A percentile compares a stretch with the other conserved stretches of the same genome.
These are phyloP conservation scores for Nomada goodeniana DNA, from an alignment of 2,888 invertebrate genomes.

Conservation along the genomic window DNA sequence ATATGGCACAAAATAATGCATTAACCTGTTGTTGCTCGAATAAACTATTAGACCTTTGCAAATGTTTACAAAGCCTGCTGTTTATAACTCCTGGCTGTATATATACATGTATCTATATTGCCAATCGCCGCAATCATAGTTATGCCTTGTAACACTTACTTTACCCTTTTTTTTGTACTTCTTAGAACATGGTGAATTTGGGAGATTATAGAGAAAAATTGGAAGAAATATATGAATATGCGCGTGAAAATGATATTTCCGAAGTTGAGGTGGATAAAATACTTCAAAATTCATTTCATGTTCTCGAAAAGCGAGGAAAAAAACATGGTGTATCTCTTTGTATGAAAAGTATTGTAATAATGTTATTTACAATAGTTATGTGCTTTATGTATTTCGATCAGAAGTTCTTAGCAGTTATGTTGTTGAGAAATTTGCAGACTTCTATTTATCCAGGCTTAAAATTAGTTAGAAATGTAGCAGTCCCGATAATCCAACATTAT, in stretches of 20 bases:
- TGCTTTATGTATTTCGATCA: conserved; percentile 85
- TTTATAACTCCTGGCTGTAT: too few relatives aligned
- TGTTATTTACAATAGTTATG: conserved; percentile 81
- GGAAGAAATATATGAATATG: conserved; percentile 86
- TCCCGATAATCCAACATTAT: conserved; percentile 91
- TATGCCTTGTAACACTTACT: background rate
- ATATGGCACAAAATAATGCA: too few relatives aligned
- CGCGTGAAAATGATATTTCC: conserved; percentile 86
- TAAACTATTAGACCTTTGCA: background rate
- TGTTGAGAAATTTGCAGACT: conserved; percentile 91
- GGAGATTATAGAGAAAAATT: conserved; percentile 83
- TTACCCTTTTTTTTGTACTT: background rate
- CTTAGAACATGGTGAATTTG: conserved; percentile 59
- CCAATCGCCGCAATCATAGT: conserved; percentile 1
- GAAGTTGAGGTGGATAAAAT: conserved; percentile 88
- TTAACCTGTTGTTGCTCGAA: background rate
- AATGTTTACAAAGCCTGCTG: too few relatives aligned
- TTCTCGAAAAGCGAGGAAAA: conserved; percentile 79
- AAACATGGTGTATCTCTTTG: conserved; percentile 55
- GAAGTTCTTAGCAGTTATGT: conserved; percentile 88
- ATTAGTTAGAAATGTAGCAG: conserved; percentile 89
- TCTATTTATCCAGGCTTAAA: conserved; percentile 93
- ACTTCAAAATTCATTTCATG: conserved; percentile 86
- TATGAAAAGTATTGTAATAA: conserved; percentile 71
- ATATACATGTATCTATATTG: background rate